Conservation (phyloP, 2,888 invertebrate genomes). For the Dasypogon diadema region DNA sequence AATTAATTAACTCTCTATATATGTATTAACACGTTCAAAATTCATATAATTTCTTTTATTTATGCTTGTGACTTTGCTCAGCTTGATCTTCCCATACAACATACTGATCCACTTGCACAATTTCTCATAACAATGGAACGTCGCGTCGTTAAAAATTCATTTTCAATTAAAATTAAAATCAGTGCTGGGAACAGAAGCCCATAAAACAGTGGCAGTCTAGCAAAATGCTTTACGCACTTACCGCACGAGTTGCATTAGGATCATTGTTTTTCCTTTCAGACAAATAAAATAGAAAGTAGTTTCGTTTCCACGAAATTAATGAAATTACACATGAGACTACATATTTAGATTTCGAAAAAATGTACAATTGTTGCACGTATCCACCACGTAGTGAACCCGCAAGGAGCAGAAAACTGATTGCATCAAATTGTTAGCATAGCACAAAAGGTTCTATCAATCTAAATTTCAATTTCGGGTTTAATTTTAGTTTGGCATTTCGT, state of each 20-base stretch:
- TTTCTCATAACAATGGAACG: not conserved
- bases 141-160: constrained; percentile 32
- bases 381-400: no score
- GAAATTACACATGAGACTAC: not conserved
- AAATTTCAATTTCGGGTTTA: not conserved
- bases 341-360: not conserved
- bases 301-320: not conserved
- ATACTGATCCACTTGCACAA: constrained; percentile 10
- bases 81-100: no score
- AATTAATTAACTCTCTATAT: no score
- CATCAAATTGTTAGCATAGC: not conserved
- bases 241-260: not conserved
- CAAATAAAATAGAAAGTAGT: constrained; percentile 14
- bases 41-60: no score
- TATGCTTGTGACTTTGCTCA: no score
- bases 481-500: not conserved
- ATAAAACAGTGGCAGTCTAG: not conserved
- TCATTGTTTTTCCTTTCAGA: constrained; percentile 11
- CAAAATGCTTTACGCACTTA: not conserved
- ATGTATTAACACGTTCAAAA: no score
- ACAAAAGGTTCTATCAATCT: not conserved
- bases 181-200: constrained; percentile 3
- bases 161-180: constrained; percentile 17
- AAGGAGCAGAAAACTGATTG: not conserved
- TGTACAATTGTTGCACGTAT: not conserved